Conservation (phyloP, 2,888 invertebrate genomes). For the Polydrusus cervinus region DNA sequence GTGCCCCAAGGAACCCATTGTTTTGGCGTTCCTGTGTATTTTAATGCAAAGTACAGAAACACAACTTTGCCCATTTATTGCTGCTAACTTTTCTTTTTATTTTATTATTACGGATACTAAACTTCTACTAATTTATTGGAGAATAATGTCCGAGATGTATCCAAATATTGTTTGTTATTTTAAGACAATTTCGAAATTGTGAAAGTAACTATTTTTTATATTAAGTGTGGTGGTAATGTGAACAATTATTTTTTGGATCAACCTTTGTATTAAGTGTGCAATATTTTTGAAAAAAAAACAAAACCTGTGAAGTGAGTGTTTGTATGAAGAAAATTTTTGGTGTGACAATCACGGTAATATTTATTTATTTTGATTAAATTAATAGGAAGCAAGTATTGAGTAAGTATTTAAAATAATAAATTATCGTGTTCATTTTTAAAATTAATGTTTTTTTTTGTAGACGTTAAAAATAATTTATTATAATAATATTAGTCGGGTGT, state of each 20-base stretch:
- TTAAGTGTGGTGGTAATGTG: neutral
- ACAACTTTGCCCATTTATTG: too few relatives aligned
- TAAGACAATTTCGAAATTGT: neutral
- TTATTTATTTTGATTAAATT: slow-evolving; percentile 29
- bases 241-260: slow-evolving; percentile 17
- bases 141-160: too few relatives aligned
- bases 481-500: too few relatives aligned
- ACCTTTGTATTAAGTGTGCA: slow-evolving; percentile 24
- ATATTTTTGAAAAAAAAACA: slow-evolving; percentile 25
- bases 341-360: slow-evolving; percentile 41
- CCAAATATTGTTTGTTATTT: neutral
- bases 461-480: too few relatives aligned
- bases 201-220: neutral
- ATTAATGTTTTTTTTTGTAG: neutral
- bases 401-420: slow-evolving; percentile 32
- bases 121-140: too few relatives aligned
- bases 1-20: too few relatives aligned
- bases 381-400: neutral
- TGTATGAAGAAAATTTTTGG: slow-evolving; percentile 38
- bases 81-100: too few relatives aligned
- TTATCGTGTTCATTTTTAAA: neutral
- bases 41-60: too few relatives aligned
- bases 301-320: slow-evolving; percentile 14
- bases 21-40: too few relatives aligned
- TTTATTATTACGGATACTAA: too few relatives aligned